These are phyloP conservation scores for Brienomyrus longianalis DNA, from an alignment of 2,113 vertebrate genomes.

Conservation along the genomic window DNA sequence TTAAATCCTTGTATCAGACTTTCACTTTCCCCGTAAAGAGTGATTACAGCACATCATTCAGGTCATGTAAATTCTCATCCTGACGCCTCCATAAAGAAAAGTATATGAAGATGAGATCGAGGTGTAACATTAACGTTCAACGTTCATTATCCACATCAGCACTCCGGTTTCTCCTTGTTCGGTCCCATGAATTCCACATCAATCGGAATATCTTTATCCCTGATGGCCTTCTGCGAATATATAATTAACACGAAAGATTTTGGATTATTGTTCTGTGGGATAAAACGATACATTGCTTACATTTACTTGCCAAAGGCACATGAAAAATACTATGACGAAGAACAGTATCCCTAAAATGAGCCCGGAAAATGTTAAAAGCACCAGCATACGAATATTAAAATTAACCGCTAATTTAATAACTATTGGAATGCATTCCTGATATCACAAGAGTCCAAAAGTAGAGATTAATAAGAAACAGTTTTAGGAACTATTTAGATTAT, in stretches of 20 bases:
- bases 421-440: not conserved
- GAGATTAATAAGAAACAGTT: not conserved
- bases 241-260: not conserved
- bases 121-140: not conserved
- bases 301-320: not conserved
- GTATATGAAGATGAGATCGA: not conserved
- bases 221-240: conserved; percentile 79
- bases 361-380: not conserved
- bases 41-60: not conserved
- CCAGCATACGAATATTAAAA: not conserved
- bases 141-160: conserved; percentile 47
- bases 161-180: conserved; percentile 77
- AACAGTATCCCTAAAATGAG: not conserved
- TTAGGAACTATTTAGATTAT: not conserved
- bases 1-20: not conserved
- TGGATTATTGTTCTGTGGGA: not conserved
- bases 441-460: not conserved
- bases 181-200: conserved; percentile 95
- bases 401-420: not conserved
- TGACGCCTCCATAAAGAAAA: not conserved
- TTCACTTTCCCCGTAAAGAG: not conserved
- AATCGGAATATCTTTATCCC: conserved; percentile 92
- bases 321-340: not conserved
- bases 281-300: not conserved
- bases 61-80: not conserved